Evolutionary conservation across 2,888 invertebrate species (phyloP).

Genomic region (Hecatera dysodea): DNA sequence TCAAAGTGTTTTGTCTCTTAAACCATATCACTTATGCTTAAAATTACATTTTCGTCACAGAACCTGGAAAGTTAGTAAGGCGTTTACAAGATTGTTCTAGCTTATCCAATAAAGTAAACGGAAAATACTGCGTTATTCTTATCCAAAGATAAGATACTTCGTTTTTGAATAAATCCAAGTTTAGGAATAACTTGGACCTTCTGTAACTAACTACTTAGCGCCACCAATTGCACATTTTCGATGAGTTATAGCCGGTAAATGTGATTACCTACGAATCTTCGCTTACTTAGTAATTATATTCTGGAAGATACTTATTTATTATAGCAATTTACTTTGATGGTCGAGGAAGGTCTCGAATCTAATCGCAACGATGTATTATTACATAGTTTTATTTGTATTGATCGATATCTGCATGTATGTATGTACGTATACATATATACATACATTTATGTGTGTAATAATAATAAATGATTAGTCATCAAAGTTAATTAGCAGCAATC

Average conservation of each 20-base stretch:
- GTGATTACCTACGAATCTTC: conserved; percentile 3
- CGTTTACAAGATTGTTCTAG: no score
- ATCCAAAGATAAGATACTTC: not conserved
- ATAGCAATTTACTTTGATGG: conserved; percentile 16
- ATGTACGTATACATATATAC: no score
- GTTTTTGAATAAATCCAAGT: not conserved
- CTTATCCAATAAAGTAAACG: no score
- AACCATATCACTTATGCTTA: no score
- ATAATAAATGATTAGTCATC: no score
- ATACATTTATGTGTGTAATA: no score
- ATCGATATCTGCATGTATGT: not conserved
- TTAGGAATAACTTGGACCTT: conserved; percentile 18
- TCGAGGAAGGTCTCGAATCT: conserved; percentile 15
- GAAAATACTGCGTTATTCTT: not conserved
- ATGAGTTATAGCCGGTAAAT: conserved; percentile 22
- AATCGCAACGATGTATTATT: not conserved
- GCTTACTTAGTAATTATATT: conserved; percentile 13
- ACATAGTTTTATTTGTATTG: conserved; percentile 1
- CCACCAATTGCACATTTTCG: conserved; percentile 12
- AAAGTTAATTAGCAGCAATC: no score
- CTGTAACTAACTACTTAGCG: not conserved
- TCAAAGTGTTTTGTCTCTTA: no score
- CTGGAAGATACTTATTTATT: conserved; percentile 1
- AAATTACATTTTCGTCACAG: no score
- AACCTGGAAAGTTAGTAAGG: no score